phyloP scores from a whole-genome alignment of 2,113 vertebrate genomes.

The Himantopus leucocephalus region DNA sequence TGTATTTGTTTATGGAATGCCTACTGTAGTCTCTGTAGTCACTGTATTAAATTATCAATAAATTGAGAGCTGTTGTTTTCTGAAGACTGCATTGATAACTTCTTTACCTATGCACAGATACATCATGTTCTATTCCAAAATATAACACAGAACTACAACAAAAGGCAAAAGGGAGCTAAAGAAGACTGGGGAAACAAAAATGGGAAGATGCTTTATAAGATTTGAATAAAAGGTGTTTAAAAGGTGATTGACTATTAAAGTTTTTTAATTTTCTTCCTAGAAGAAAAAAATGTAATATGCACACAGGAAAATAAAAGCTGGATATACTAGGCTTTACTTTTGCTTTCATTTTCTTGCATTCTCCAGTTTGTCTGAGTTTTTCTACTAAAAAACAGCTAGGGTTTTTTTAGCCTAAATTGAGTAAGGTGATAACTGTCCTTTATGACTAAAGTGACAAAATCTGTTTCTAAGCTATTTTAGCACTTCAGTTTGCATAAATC shows the following conservation, averaged over 20 bases:
- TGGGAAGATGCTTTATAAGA: neutral
- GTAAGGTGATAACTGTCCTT: slow-evolving; percentile 7
- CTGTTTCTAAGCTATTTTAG: slow-evolving; percentile 16
- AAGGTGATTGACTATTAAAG: neutral
- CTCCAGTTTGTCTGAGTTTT: neutral
- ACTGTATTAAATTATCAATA: neutral
- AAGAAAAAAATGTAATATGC: neutral
- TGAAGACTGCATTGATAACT: neutral
- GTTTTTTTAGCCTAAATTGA: neutral
- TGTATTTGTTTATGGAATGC: neutral
- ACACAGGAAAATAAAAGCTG: neutral
- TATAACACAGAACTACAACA: neutral
- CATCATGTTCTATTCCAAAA: neutral
- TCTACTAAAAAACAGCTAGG: neutral
- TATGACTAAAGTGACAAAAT: slow-evolving; percentile 17
- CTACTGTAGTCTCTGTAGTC: neutral
- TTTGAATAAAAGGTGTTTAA: neutral
- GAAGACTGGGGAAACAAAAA: neutral
- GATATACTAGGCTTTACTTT: neutral
- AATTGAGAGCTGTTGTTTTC: neutral
- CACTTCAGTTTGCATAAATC: neutral
- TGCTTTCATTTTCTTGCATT: neutral
- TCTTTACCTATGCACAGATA: neutral
- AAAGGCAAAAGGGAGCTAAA: neutral
- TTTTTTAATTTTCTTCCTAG: neutral